These are phyloP conservation scores for Dasysyrphus albostriatus DNA, from an alignment of 2,888 invertebrate species.

Conservation along the genomic window DNA sequence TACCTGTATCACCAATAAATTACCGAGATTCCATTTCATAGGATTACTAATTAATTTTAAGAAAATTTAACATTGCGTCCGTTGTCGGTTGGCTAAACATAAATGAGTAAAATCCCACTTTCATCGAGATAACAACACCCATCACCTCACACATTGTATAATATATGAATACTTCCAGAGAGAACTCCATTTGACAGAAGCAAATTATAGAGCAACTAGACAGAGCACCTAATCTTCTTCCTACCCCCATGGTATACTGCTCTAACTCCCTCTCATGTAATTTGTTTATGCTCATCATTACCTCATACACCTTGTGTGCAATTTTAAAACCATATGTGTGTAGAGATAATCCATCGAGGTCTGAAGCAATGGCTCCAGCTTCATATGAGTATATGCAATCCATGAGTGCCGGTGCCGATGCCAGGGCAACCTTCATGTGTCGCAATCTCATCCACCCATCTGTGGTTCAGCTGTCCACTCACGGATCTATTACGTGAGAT, in stretches of 20 bases:
- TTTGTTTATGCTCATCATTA: constrained; percentile 73
- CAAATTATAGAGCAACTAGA: constrained; percentile 69
- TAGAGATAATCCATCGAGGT: constrained; percentile 46
- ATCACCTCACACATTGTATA: constrained; percentile 52
- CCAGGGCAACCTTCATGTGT: constrained; percentile 62
- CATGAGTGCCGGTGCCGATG: not conserved
- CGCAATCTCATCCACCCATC: constrained; percentile 70
- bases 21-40: too few species aligned
- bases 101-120: constrained; percentile 23
- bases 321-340: constrained; percentile 52
- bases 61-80: not conserved
- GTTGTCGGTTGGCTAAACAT: not conserved
- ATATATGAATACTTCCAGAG: not conserved
- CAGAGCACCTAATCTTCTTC: not conserved
- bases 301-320: constrained; percentile 67
- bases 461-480: constrained; percentile 70
- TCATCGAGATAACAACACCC: constrained; percentile 44
- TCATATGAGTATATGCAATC: constrained; percentile 5
- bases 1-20: too few species aligned
- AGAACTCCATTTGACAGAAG: constrained; percentile 67
- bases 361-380: constrained; percentile 41
- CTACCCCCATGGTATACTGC: constrained; percentile 13
- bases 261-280: constrained; percentile 43
- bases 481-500: constrained; percentile 71
- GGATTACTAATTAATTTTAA: not conserved